phyloP scores from a whole-genome alignment of 2,888 invertebrate species.

The Unio pictorum region DNA sequence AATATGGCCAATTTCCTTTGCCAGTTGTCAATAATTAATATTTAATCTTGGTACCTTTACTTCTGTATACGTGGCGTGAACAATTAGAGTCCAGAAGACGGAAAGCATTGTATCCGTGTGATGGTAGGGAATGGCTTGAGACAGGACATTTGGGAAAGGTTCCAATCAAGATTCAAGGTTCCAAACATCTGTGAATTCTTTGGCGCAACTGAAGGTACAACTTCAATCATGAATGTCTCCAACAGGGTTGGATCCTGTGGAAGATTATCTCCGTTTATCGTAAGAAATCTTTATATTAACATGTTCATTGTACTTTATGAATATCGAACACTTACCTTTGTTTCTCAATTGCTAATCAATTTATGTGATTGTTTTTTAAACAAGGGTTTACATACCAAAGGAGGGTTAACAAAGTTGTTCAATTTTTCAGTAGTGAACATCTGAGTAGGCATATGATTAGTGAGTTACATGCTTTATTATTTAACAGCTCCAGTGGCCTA shows the following conservation, averaged over 20 bases:
- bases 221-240: constrained; percentile 94
- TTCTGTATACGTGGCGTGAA: no score
- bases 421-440: neutral
- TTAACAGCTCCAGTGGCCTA: no score
- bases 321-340: neutral
- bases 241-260: constrained; percentile 75
- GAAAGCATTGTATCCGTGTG: constrained; percentile 75
- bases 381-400: no score
- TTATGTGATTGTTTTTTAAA: neutral
- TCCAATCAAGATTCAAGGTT: constrained; percentile 88
- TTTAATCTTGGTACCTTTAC: no score
- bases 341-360: neutral
- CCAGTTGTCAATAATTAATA: no score
- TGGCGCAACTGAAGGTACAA: constrained; percentile 96
- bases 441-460: no score
- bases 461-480: no score
- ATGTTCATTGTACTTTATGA: neutral
- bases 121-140: constrained; percentile 94
- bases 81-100: constrained; percentile 63
- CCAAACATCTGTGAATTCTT: constrained; percentile 90
- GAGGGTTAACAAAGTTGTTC: neutral
- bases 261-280: constrained; percentile 49
- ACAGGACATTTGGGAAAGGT: constrained; percentile 93
- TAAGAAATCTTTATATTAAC: constrained; percentile 7
- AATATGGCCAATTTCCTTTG: no score